Evolutionary conservation across 2,797 vertebrate genomes (phyloP).

Genomic region (Lindbergichthys nudifrons): DNA sequence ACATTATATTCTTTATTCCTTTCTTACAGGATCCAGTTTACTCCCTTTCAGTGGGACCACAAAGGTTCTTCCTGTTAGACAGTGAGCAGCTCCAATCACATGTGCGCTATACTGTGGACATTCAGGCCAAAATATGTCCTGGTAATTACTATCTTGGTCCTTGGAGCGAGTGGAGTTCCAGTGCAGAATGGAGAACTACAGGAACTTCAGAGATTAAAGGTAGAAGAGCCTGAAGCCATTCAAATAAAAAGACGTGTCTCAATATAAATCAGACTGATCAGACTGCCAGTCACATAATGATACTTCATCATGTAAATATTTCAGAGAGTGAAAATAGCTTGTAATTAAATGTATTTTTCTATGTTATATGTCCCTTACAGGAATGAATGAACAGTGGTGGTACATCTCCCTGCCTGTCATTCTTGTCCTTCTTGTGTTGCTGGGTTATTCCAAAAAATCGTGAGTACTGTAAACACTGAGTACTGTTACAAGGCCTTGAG

Average conservation of each 20-base stretch:
- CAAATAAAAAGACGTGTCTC: background rate
- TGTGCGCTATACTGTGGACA: constrained; percentile 54
- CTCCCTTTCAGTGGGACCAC: background rate
- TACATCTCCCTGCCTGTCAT: background rate
- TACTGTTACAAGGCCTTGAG: background rate
- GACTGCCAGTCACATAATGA: background rate
- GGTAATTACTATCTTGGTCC: background rate
- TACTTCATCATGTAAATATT: background rate
- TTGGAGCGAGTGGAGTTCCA: constrained; percentile 83
- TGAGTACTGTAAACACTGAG: constrained; percentile 63
- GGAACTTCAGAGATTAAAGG: background rate
- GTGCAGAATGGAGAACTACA: constrained; percentile 35
- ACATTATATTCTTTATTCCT: background rate
- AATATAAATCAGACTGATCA: background rate
- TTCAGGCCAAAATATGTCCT: constrained; percentile 63
- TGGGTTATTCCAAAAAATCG: constrained; percentile 62
- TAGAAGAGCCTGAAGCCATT: background rate
- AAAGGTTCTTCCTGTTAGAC: constrained; percentile 21
- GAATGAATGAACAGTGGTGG: background rate
- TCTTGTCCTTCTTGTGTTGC: background rate
- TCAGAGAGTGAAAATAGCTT: background rate
- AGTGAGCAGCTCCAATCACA: constrained; percentile 20
- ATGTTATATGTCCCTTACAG: constrained; percentile 12
- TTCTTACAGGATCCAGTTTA: constrained; percentile 28
- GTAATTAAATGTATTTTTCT: background rate